Evolutionary conservation across 2,113 vertebrate species (phyloP).

Genomic region (Lepus europaeus): DNA sequence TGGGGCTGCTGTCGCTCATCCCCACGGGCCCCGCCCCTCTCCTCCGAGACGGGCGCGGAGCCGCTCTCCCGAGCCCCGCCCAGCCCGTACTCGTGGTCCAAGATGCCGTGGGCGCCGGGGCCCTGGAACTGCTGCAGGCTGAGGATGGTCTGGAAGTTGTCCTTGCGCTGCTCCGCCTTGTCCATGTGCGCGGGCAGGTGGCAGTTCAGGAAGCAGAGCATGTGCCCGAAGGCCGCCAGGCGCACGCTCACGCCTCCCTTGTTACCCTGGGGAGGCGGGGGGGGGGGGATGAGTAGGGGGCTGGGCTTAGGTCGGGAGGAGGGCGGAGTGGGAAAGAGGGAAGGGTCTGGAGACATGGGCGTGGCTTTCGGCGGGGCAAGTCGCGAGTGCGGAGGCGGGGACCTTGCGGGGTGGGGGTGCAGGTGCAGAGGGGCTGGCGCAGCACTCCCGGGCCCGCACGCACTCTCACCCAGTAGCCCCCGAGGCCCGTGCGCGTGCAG

Average conservation of each 20-base stretch:
- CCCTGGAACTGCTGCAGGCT: constrained; percentile 98
- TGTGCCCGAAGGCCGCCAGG: constrained; percentile 94
- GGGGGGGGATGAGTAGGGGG: neutral
- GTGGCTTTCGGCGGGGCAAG: neutral
- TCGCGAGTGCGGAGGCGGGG: neutral
- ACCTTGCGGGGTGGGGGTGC: too few species aligned
- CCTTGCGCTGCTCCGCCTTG: constrained; percentile 97
- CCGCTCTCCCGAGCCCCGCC: neutral
- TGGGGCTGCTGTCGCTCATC: neutral
- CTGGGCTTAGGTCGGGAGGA: neutral
- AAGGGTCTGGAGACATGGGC: neutral
- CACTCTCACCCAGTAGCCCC: constrained; percentile 95
- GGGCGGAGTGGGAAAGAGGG: neutral
- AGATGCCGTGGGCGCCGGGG: constrained; percentile 91
- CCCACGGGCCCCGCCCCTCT: neutral
- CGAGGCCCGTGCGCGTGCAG: constrained; percentile 96
- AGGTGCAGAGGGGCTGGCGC: neutral
- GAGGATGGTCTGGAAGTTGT: constrained; percentile 98
- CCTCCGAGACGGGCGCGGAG: too few species aligned
- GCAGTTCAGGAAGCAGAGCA: constrained; percentile 98
- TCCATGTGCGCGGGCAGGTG: constrained; percentile 98
- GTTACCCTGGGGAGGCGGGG: constrained; percentile 91
- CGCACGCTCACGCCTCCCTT: constrained; percentile 96
- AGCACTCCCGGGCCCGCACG: accelerated
- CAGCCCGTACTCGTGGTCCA: constrained; percentile 95